These are phyloP conservation scores for Seriola aureovittata DNA, from an alignment of 2,113 vertebrate species.

Conservation along the genomic window DNA sequence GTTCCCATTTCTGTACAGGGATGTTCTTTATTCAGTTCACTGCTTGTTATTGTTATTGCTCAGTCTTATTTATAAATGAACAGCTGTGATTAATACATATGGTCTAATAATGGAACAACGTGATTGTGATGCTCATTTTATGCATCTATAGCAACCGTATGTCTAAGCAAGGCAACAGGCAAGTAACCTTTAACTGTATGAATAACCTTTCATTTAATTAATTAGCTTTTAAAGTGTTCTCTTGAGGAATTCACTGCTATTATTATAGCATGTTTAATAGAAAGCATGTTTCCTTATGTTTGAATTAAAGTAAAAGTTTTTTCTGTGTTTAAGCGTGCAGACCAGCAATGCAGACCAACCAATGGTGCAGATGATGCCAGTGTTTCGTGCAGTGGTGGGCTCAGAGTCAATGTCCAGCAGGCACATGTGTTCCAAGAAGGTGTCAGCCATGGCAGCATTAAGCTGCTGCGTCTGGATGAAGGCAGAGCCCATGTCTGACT, in stretches of 20 bases:
- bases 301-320: not conserved
- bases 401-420: constrained; percentile 96
- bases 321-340: not conserved
- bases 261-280: too few species aligned
- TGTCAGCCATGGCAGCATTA: constrained; percentile 95
- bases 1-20: not conserved
- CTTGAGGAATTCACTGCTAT: not conserved
- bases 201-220: not conserved
- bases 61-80: too few species aligned
- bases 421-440: constrained; percentile 98
- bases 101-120: not conserved
- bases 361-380: constrained; percentile 98
- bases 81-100: not conserved
- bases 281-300: not conserved
- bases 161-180: not conserved
- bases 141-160: not conserved
- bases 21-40: not conserved
- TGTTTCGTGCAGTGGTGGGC: constrained; percentile 95
- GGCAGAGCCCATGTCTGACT: constrained; percentile 90
- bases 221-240: not conserved
- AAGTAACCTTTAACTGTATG: not conserved
- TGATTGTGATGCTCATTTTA: not conserved
- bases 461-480: constrained; percentile 99
- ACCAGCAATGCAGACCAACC: constrained; percentile 82
- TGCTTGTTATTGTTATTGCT: not conserved